Evolutionary conservation across 2,797 vertebrate species (phyloP).

Genomic region (Hyperoplus immaculatus): DNA sequence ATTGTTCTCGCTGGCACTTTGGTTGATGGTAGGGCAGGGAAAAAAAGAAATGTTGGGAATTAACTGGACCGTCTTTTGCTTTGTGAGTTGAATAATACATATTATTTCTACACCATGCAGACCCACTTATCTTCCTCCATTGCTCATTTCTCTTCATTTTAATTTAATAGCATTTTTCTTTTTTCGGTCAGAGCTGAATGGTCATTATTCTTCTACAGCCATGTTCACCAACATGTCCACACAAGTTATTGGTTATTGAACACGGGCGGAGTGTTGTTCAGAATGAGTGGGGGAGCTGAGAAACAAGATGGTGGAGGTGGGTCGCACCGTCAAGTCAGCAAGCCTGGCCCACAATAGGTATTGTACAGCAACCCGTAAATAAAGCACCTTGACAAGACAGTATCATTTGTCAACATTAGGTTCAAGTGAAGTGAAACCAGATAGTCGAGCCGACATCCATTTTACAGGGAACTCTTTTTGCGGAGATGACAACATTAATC

Average conservation of each 20-base stretch:
- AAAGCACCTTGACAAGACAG: constrained; percentile 64
- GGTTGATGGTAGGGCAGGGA: not conserved
- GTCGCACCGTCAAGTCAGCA: constrained; percentile 54
- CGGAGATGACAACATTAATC: constrained; percentile 38
- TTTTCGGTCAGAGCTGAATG: too few species aligned
- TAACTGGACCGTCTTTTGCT: not conserved
- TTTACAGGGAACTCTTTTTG: constrained; percentile 49
- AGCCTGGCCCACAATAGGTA: constrained; percentile 50
- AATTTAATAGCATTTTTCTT: not conserved
- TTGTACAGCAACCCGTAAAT: constrained; percentile 59
- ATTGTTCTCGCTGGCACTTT: constrained; percentile 7
- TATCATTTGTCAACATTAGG: constrained; percentile 69
- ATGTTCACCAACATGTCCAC: constrained; percentile 30
- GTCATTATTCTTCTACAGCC: not conserved
- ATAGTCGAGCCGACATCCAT: constrained; percentile 36
- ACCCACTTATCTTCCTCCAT: not conserved
- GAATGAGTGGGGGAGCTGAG: constrained; percentile 32
- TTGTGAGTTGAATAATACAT: too few species aligned
- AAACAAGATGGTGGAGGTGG: constrained; percentile 54
- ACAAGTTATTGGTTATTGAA: constrained; percentile 23
- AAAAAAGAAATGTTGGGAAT: constrained; percentile 6
- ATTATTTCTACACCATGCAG: not conserved
- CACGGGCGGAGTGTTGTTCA: constrained; percentile 8
- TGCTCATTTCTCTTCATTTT: not conserved
- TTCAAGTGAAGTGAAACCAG: constrained; percentile 47